phyloP scores from a whole-genome alignment of 1,140 invertebrate species.

The Atta colombica region DNA sequence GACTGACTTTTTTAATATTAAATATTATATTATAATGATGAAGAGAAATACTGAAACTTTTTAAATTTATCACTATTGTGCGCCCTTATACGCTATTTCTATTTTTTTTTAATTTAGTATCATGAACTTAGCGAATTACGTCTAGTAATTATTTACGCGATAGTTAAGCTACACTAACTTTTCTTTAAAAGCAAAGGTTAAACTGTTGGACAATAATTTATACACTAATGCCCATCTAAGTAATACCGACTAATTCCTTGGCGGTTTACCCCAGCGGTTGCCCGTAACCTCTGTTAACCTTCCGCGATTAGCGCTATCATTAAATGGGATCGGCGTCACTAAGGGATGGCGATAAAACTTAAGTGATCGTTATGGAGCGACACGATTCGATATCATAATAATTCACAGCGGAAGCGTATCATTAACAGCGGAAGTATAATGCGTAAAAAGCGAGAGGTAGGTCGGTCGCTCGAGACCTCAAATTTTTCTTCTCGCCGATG shows the following conservation, averaged over 20 bases:
- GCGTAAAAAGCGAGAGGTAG: constrained; percentile 40
- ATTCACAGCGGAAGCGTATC: constrained; percentile 46
- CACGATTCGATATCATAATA: constrained; percentile 60
- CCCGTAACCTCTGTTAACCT: constrained; percentile 56
- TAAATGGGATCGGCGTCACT: constrained; percentile 54
- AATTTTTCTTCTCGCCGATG: constrained; percentile 42
- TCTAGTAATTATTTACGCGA: constrained; percentile 18
- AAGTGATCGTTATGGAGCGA: constrained; percentile 49
- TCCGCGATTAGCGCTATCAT: constrained; percentile 59
- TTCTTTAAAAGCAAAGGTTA: constrained; percentile 33
- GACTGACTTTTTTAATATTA: constrained; percentile 3
- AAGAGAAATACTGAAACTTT: not conserved
- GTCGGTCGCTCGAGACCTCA: constrained; percentile 33
- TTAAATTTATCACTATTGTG: too few species aligned
- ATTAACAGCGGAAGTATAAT: constrained; percentile 55
- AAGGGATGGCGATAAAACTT: constrained; percentile 52
- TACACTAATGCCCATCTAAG: constrained; percentile 45
- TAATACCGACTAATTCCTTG: constrained; percentile 56
- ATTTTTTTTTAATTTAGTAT: not conserved
- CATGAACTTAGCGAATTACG: not conserved
- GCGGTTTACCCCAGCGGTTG: constrained; percentile 39
- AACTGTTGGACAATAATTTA: constrained; percentile 56
- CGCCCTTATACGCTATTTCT: not conserved
- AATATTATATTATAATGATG: not conserved
- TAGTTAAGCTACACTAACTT: not conserved